Percentiles rank a stretch among this genome's conserved stretches.
phyloP scores from a whole-genome alignment of 2,797 vertebrate genomes.

The Pantherophis vulpinus region DNA sequence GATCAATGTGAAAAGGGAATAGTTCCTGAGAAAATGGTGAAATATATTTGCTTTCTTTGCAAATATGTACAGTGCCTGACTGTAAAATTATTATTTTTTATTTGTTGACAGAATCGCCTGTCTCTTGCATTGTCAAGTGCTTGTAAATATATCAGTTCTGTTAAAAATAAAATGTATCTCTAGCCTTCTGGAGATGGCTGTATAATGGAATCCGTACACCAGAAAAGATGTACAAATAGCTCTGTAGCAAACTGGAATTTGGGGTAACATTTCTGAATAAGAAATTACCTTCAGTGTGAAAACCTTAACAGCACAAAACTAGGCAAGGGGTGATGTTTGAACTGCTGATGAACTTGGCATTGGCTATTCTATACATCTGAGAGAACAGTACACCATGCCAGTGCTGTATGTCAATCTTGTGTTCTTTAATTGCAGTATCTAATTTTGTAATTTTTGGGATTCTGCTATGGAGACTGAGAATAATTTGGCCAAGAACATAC shows the following conservation, averaged over 20 bases:
- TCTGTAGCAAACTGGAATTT: rapidly evolving
- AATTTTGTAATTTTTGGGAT: not conserved
- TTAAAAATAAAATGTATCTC: constrained; percentile 58
- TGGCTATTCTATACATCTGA: not conserved
- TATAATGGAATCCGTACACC: not conserved
- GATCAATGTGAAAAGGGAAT: not conserved
- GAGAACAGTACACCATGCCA: not conserved
- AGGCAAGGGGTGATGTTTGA: not conserved
- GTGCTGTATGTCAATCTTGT: not conserved
- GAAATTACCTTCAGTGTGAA: not conserved
- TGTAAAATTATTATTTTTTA: constrained; percentile 42
- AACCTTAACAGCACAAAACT: not conserved
- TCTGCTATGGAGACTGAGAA: not conserved
- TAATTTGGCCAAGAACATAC: not conserved
- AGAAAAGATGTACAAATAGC: not conserved
- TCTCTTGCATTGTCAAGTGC: constrained; percentile 51
- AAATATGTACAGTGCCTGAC: constrained; percentile 37
- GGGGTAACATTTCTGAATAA: not conserved
- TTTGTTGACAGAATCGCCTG: constrained; percentile 49
- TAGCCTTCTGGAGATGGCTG: not conserved
- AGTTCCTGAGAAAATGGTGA: not conserved
- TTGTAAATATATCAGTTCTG: constrained; percentile 69
- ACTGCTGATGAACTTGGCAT: not conserved
- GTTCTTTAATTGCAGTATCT: not conserved
- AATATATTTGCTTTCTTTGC: constrained; percentile 25